These are phyloP conservation scores for Eupithecia centaureata DNA, from an alignment of 2,888 invertebrate genomes.

Conservation along the genomic window DNA sequence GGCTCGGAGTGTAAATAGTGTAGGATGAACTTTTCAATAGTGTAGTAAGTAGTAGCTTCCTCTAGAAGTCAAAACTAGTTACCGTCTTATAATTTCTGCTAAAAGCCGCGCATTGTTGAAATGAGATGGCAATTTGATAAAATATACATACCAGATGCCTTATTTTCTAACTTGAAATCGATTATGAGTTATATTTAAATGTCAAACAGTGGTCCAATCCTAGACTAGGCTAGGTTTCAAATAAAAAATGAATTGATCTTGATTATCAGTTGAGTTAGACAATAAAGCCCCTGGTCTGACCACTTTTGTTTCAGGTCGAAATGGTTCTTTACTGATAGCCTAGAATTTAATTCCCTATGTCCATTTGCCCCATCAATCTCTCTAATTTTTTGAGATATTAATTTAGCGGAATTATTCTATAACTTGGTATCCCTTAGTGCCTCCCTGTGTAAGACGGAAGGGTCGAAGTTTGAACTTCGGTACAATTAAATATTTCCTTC, in stretches of 20 bases:
- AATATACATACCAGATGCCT: too few relatives aligned
- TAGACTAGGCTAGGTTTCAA: too few relatives aligned
- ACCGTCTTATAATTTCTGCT: too few relatives aligned
- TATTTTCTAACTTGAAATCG: too few relatives aligned
- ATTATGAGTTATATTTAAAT: too few relatives aligned
- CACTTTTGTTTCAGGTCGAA: not conserved
- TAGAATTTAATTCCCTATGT: not conserved
- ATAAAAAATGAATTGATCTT: too few relatives aligned
- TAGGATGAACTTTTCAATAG: not conserved
- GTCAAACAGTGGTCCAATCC: too few relatives aligned
- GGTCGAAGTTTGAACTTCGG: slow-evolving; percentile 41
- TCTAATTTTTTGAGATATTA: not conserved
- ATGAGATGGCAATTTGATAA: not conserved
- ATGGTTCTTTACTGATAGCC: not conserved
- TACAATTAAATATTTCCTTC: slow-evolving; percentile 44
- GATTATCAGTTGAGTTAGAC: too few relatives aligned
- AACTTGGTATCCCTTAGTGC: not conserved
- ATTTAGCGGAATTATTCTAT: not conserved
- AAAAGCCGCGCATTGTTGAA: not conserved
- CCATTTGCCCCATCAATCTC: not conserved
- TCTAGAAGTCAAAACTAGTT: not conserved
- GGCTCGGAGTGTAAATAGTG: not conserved
- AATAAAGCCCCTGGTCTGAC: too few relatives aligned
- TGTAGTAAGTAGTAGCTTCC: not conserved
- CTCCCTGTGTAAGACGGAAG: slow-evolving; percentile 28